A percentile compares a stretch with the other conserved stretches of the same genome.
Evolutionary conservation across 2,888 invertebrate genomes (phyloP).

Genomic region (Syritta pipiens): DNA sequence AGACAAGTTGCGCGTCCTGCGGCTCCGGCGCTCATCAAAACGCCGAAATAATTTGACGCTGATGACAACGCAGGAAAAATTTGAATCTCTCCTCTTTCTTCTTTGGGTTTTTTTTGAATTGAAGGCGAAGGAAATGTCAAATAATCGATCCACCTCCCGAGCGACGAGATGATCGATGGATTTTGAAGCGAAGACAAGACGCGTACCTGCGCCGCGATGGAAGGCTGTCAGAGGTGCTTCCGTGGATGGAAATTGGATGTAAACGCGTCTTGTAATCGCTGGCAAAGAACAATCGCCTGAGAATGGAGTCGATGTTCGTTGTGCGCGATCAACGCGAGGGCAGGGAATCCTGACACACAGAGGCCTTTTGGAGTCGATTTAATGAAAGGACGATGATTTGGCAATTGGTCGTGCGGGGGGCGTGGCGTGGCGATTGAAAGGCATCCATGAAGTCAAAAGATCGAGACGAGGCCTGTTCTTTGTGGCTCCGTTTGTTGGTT

Average conservation of each 20-base stretch:
- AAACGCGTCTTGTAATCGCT: constrained; percentile 41
- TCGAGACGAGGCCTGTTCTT: too few relatives aligned
- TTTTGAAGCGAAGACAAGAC: too few relatives aligned
- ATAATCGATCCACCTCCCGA: constrained; percentile 42
- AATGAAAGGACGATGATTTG: constrained; percentile 26
- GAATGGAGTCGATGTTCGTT: constrained; percentile 52
- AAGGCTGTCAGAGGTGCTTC: constrained; percentile 61
- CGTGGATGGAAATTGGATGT: constrained; percentile 34
- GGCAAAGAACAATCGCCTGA: constrained; percentile 42
- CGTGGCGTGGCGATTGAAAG: too few relatives aligned
- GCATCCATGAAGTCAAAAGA: too few relatives aligned
- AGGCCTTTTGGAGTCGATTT: not conserved
- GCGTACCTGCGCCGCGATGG: constrained; percentile 31
- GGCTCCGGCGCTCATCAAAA: constrained; percentile 55
- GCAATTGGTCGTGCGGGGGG: not conserved
- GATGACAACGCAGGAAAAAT: constrained; percentile 45
- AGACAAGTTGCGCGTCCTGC: constrained; percentile 15
- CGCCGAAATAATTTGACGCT: constrained; percentile 60
- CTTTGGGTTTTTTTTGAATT: not conserved
- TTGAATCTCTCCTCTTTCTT: not conserved
- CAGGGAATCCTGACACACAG: not conserved
- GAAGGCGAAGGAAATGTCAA: constrained; percentile 46
- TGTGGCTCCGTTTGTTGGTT: too few relatives aligned
- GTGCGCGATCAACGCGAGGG: constrained; percentile 1
- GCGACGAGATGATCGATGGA: constrained; percentile 41